These are phyloP conservation scores for Micropoecilia bifurca DNA, from an alignment of 2,797 vertebrate genomes.

Conservation along the genomic window DNA sequence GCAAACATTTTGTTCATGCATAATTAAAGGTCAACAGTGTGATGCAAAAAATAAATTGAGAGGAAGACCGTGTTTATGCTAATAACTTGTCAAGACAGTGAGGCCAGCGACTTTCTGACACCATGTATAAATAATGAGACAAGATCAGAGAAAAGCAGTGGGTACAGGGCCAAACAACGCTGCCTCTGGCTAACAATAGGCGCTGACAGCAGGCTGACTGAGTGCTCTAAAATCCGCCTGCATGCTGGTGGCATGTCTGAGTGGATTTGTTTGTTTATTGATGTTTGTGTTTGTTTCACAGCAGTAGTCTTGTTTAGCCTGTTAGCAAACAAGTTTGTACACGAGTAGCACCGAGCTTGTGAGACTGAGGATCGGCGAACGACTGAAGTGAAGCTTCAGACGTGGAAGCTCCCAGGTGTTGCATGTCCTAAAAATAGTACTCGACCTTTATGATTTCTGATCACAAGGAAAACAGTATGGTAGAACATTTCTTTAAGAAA, in stretches of 20 bases:
- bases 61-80: slow-evolving; percentile 82
- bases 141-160: slow-evolving; percentile 58
- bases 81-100: slow-evolving; percentile 79
- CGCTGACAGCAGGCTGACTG: slow-evolving; percentile 52
- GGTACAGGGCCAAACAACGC: slow-evolving; percentile 65
- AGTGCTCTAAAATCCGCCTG: slow-evolving; percentile 50
- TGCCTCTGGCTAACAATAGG: slow-evolving; percentile 51
- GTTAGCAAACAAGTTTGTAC: slow-evolving; percentile 76
- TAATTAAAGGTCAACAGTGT: slow-evolving; percentile 81
- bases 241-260: slow-evolving; percentile 45
- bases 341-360: slow-evolving; percentile 48
- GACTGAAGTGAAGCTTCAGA: background rate
- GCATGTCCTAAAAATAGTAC: background rate
- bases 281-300: slow-evolving; percentile 81
- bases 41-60: slow-evolving; percentile 75
- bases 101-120: slow-evolving; percentile 69
- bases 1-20: slow-evolving; percentile 78
- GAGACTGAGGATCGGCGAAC: slow-evolving; percentile 17
- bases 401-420: background rate
- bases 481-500: background rate
- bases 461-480: background rate
- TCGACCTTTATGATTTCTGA: background rate
- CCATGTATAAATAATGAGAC: slow-evolving; percentile 81
- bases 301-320: slow-evolving; percentile 69
- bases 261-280: slow-evolving; percentile 81